These are phyloP conservation scores for Thamnophis sirtalis DNA, from an alignment of 2,113 vertebrate species.

Conservation along the genomic window DNA sequence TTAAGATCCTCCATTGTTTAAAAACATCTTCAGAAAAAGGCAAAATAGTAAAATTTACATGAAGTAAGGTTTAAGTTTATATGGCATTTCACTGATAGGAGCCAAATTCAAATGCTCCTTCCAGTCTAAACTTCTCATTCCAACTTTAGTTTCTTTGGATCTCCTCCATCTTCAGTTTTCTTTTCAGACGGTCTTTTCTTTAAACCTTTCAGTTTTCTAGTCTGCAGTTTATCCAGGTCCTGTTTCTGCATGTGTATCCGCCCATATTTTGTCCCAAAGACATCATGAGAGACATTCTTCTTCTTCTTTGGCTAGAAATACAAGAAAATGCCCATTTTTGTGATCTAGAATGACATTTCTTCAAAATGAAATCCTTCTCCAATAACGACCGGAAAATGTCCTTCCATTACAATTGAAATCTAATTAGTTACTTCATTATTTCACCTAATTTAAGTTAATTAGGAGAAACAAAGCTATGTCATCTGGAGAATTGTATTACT, in stretches of 20 bases:
- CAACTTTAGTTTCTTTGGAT: conserved; percentile 73
- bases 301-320: conserved; percentile 86
- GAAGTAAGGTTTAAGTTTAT: background rate
- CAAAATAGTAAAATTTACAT: background rate
- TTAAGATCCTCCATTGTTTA: background rate
- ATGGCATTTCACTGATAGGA: background rate
- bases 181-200: conserved; percentile 80
- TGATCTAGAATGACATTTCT: background rate
- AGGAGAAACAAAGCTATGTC: background rate
- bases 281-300: conserved; percentile 92
- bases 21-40: background rate
- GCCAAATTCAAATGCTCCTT: background rate
- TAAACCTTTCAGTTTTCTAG: conserved; percentile 92
- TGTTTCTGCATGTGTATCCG: conserved; percentile 97
- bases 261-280: conserved; percentile 87
- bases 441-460: background rate
- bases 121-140: conserved; percentile 31
- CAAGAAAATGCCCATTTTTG: conserved; percentile 23
- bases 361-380: background rate
- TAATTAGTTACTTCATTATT: background rate
- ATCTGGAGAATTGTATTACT: background rate
- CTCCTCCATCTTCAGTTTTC: conserved; percentile 32
- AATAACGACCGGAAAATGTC: background rate
- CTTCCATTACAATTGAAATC: background rate
- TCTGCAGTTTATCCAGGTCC: conserved; percentile 87